Base-by-base conservation (phyloP, 1,140 invertebrate species). In the Tetragnatha versicolor region DNA sequence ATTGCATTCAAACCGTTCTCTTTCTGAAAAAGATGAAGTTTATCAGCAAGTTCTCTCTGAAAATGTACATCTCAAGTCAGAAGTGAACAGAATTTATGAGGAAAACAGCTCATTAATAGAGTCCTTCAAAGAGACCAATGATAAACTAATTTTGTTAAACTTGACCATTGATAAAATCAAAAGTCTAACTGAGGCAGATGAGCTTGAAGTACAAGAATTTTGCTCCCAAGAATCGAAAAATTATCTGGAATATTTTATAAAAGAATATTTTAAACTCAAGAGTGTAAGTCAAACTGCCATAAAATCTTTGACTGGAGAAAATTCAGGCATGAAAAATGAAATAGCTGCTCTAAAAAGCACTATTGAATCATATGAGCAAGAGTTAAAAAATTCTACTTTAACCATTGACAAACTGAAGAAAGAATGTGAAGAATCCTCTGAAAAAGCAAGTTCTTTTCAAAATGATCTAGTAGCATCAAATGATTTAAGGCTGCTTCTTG, bases 1-100 rank as follows among this genome's bases (percentile, higher is more conserved):
- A 58, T 25, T 39, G 0, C 31, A 65, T 29, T 49, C 37, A 31
- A 63, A 75, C 14, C 17, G 31, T 12, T 49, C 72, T 29, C 39
- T 63, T 25, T 25, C 55, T n/a, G 42, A 61, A 47, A 61, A 61
- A 63, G 72, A 63, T 29, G 29, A 47, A 35, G 35, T 17, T 22
- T 22, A 75, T 35, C 17, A 55, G 10, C 17, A 45, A 7, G n/a
- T 58, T 42, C 35, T 75, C 22, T 37, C 35, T 20, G 55, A 75
- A 35, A 61, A 61, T n/a, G 7, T 25, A n/a, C 25, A 35, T 22
- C 49, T 61, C 20, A 58, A 75, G 35, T 25, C 27, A 17, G 29
- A 61, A n/a, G 22, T 63, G 22, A 3, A 29, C 2, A 39, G 63
- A 61, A n/a, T 75, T 9, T n/a, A 14, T 14, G 45, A 75, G 17